Evolutionary conservation across 2,888 invertebrate species (phyloP).

Genomic region (Amblyjoppa proteus): DNA sequence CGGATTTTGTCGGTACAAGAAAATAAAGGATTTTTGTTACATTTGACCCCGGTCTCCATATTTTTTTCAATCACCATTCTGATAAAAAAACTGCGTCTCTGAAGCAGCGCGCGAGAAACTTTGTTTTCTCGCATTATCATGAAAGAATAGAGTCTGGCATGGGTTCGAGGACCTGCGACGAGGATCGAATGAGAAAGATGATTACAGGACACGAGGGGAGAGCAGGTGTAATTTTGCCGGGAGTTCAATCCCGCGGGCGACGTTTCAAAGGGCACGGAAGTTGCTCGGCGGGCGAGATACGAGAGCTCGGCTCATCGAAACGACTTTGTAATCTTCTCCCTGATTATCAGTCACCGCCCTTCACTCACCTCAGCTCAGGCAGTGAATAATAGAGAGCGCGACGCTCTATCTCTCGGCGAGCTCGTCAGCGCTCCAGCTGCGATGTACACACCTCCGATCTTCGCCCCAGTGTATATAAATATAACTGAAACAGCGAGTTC

Average conservation of each 20-base stretch:
- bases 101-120: slow-evolving; percentile 8
- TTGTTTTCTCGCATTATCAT: slow-evolving; percentile 48
- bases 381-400: slow-evolving; percentile 30
- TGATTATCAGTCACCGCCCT: background rate
- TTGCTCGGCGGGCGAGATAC: slow-evolving; percentile 19
- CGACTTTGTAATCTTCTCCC: slow-evolving; percentile 51
- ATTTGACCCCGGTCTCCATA: too few relatives aligned
- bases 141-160: slow-evolving; percentile 29
- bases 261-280: slow-evolving; percentile 58
- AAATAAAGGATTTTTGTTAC: too few relatives aligned
- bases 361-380: background rate
- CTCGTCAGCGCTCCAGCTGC: slow-evolving; percentile 1
- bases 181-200: slow-evolving; percentile 59
- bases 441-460: background rate
- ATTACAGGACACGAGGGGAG: slow-evolving; percentile 40
- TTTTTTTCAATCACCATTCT: too few relatives aligned
- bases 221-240: slow-evolving; percentile 49
- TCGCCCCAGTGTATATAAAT: background rate
- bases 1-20: too few relatives aligned
- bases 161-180: slow-evolving; percentile 46
- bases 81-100: too few relatives aligned
- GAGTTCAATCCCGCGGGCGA: slow-evolving; percentile 10
- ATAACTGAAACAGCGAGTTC: slow-evolving; percentile 13
- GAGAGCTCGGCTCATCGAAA: slow-evolving; percentile 16
- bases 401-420: background rate